Evolutionary conservation across 2,888 invertebrate genomes (phyloP), one percentile per base, ranked within the genome.

Genomic region (Dynastes maya): DNA sequence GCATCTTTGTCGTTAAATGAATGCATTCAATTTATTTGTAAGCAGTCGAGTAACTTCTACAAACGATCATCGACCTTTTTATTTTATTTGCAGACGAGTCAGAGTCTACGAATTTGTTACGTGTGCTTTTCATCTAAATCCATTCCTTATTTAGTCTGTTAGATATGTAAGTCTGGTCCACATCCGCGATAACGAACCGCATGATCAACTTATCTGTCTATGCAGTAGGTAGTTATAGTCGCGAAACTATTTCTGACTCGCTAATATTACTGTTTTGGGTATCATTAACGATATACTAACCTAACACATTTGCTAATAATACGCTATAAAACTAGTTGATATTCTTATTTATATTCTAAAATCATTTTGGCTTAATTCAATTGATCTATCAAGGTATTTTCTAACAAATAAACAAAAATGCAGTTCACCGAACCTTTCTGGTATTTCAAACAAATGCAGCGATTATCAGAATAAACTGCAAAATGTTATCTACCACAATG

Each of bases 91-190:
- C 51, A 22, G 58, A 16, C 61, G 58, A 72, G 45, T 67, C 49
- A 27, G 49, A 16, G 45, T 67, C 58, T 58, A 72, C 72, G 72
- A 40, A 72, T 72, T 40, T 40, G 40, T 72, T 58, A 58, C 22
- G 72, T 72, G 5, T 22, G 11, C 58, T 72, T 37, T 16, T 37
- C 45, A 22, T 72, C 58, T 72, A 72, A 72, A 58, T 72, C 58
- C 37, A 32, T 40, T 72, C 58, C 40, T 5, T 72, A 72, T 72
- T 72, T 72, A 72, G 72, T 72, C 72, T 72, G 45, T 40, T 72
- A 72, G 72, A 72, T 58, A 58, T 58, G 72, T 22, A 58, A 72
- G 72, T 72, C 72, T 72, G 72, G 16, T 40, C 72, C 72, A 72
- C 72, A 72, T 72, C 72, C 72, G 67, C 49, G 72, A 72, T 72